Conservation (phyloP, 2,888 invertebrate genomes). For the Ommatoiulus sabulosus region DNA sequence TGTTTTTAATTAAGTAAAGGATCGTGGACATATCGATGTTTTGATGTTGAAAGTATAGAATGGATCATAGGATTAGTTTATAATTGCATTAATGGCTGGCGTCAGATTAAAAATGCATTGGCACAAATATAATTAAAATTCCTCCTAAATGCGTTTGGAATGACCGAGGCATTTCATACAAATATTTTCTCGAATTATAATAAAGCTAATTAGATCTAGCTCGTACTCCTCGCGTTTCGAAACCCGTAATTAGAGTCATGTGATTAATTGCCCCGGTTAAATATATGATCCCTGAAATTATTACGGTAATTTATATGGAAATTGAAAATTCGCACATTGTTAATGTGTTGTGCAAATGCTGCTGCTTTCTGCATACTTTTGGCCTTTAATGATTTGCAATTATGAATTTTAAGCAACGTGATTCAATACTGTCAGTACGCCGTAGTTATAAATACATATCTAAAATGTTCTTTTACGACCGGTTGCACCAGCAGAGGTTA, state of each 20-base stretch:
- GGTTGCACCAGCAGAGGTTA: no score
- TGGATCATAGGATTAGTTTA: neutral
- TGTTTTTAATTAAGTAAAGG: no score
- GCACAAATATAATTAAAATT: slow-evolving; percentile 9
- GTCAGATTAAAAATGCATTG: slow-evolving; percentile 5
- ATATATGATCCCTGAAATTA: slow-evolving; percentile 29
- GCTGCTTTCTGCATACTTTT: neutral
- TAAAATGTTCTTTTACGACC: no score
- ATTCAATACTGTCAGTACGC: neutral
- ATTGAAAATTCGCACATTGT: neutral
- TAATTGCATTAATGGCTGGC: neutral
- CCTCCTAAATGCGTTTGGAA: neutral
- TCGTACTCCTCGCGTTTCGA: neutral
- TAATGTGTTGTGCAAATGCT: neutral
- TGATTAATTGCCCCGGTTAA: slow-evolving; percentile 24
- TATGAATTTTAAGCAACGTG: slow-evolving; percentile 21
- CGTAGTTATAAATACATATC: no score
- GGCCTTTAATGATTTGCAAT: neutral
- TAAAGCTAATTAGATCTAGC: neutral
- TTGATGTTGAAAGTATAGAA: neutral
- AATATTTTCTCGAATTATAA: slow-evolving; percentile 18
- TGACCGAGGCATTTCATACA: neutral
- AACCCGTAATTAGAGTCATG: neutral
- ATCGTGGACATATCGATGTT: neutral
- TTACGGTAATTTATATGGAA: slow-evolving; percentile 29